Base-by-base conservation (phyloP, 2,888 invertebrate genomes). In the Heliconius erato region DNA sequence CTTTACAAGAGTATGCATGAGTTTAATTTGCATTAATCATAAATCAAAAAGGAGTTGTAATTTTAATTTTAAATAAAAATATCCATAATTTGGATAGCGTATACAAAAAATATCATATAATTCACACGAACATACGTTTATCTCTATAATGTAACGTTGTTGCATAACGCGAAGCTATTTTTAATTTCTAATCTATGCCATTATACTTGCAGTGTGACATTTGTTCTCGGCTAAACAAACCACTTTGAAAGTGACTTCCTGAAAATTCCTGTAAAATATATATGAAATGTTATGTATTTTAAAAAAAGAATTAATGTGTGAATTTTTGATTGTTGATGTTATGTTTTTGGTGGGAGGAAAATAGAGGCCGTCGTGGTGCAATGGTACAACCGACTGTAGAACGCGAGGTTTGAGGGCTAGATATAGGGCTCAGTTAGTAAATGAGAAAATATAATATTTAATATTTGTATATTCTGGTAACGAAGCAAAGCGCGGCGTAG, bases 171-270 rank as follows among this genome's bases (percentile, higher is more conserved):
- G 49, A 5, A 72, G 49, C 83, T 83, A 79, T 81, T 83, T 83
- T 81, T 79, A 83, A 79, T 81, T 83, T 79, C 54, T 81, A 83
- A 79, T 82, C 71, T 77, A 82, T 59, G 40, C 9, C 23, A 82
- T 82, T 82, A 82, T 80, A 80, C 80, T 82, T 28, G 67, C 77
- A 44, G 49, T 63, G 28, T 63, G 71, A 77, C 77, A 81, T 81
- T 77, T 65, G 49, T 65, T 79, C 63, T 72, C 44, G 77, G 77
- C 54, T 54, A 77, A 28, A 28, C 28, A 28, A 28, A 65, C 71
- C 16, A 28, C 76, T 72, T 76, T 32, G 6, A 23, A 26, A 23
- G 67, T 44, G 44, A 59, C n/a, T 74, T 79, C 59, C 74, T 49
- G 26, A 74, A 67, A 80, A 74, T n/a, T 32, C 32, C 40, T 65